Percentiles rank a stretch among this genome's conserved stretches.
These are phyloP conservation scores for Alosa sapidissima DNA, from an alignment of 2,797 vertebrate genomes.

Conservation along the genomic window DNA sequence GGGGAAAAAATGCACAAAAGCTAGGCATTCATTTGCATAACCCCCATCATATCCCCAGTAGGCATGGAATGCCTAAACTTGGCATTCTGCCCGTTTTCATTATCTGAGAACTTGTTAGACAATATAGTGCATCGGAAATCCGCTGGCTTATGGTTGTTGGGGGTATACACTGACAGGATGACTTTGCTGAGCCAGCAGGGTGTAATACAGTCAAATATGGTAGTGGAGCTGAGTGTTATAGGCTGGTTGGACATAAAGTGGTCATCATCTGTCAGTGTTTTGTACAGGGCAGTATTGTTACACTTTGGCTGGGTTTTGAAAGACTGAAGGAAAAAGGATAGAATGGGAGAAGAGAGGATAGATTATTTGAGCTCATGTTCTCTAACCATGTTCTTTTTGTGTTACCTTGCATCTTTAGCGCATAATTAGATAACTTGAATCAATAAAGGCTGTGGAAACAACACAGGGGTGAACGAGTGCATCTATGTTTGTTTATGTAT, in stretches of 20 bases:
- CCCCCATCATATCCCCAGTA: background rate
- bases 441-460: slow-evolving; percentile 34
- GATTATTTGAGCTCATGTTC: background rate
- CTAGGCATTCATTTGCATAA: background rate
- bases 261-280: background rate
- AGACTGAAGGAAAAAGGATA: background rate
- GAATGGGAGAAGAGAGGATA: background rate
- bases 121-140: background rate
- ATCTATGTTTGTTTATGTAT: background rate
- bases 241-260: background rate
- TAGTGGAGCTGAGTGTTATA: background rate
- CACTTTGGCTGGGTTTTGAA: background rate
- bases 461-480: slow-evolving; percentile 13
- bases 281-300: background rate
- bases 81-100: slow-evolving; percentile 1
- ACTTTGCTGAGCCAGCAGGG: slow-evolving; percentile 9
- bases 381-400: slow-evolving; percentile 18
- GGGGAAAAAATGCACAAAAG: background rate
- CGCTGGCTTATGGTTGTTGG: background rate
- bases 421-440: slow-evolving; percentile 51
- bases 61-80: background rate
- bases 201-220: background rate
- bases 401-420: slow-evolving; percentile 42
- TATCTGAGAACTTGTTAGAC: slow-evolving; percentile 18
- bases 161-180: background rate